Evolutionary conservation across 2,113 vertebrate species (phyloP).

Genomic region (Setophaga petechia): DNA sequence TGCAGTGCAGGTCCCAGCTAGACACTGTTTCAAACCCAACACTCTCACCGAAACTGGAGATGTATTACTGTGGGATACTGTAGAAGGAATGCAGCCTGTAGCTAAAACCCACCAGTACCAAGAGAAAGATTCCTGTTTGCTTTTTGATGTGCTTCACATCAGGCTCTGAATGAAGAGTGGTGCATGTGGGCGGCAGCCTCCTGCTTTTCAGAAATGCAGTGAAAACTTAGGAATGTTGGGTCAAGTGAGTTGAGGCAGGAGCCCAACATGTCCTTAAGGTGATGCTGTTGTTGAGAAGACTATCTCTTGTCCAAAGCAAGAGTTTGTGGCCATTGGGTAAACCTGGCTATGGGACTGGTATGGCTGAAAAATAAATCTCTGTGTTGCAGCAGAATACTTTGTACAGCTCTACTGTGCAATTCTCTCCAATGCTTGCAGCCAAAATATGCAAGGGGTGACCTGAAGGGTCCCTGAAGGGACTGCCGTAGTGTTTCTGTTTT

Average conservation of each 20-base stretch:
- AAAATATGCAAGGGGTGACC: neutral
- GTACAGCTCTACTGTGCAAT: neutral
- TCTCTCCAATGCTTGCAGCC: neutral
- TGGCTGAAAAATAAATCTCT: neutral
- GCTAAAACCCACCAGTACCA: neutral
- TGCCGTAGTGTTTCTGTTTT: neutral
- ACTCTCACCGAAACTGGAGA: neutral
- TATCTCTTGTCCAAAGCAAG: neutral
- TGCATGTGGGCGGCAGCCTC: neutral
- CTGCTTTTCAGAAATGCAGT: neutral
- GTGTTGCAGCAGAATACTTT: neutral
- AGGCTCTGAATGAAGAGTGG: neutral
- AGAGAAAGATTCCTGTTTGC: neutral
- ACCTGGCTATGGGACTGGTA: neutral
- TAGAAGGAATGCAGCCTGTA: neutral
- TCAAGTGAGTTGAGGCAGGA: neutral
- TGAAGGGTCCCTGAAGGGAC: neutral
- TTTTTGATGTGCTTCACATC: conserved; percentile 14
- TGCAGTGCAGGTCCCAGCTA: neutral
- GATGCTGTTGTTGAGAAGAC: neutral
- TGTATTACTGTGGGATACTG: neutral
- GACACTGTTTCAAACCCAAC: neutral
- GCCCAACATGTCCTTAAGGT: neutral
- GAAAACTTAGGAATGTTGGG: neutral
- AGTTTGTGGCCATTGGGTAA: neutral